Conservation (phyloP, 2,113 vertebrate genomes). For the Caranx melampygus region DNA sequence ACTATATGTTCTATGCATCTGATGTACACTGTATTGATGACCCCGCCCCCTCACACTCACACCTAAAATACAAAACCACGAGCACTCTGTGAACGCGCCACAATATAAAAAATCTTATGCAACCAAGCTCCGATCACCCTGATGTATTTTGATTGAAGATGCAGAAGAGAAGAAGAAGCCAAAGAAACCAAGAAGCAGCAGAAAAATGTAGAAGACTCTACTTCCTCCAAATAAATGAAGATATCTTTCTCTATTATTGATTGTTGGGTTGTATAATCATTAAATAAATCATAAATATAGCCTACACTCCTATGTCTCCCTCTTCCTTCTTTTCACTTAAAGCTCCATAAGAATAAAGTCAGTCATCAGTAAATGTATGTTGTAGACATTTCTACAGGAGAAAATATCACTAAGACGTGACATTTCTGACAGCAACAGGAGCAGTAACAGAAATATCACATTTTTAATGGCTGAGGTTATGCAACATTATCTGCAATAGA, state of each 20-base stretch:
- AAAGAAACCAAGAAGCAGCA: neutral
- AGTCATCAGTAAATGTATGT: neutral
- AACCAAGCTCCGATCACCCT: slow-evolving; percentile 7
- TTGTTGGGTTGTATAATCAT: neutral
- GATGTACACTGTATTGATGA: neutral
- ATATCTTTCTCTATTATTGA: neutral
- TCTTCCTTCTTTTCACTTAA: neutral
- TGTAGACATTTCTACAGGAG: neutral
- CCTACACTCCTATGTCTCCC: neutral
- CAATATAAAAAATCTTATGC: slow-evolving; percentile 22
- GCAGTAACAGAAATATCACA: neutral
- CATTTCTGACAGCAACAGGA: neutral
- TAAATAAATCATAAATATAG: no score
- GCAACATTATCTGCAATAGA: neutral
- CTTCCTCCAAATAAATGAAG: neutral
- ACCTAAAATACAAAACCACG: neutral
- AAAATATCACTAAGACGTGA: neutral
- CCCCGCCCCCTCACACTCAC: slow-evolving; percentile 21
- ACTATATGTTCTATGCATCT: slow-evolving; percentile 19
- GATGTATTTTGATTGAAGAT: neutral
- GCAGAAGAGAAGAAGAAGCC: neutral
- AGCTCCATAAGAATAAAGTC: neutral
- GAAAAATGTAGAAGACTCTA: neutral
- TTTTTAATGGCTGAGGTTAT: neutral
- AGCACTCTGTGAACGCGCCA: neutral